Percentiles rank a stretch among this genome's conserved stretches.
Conservation (phyloP, 2,113 vertebrate species). For the Pomatorhinus ruficollis region DNA sequence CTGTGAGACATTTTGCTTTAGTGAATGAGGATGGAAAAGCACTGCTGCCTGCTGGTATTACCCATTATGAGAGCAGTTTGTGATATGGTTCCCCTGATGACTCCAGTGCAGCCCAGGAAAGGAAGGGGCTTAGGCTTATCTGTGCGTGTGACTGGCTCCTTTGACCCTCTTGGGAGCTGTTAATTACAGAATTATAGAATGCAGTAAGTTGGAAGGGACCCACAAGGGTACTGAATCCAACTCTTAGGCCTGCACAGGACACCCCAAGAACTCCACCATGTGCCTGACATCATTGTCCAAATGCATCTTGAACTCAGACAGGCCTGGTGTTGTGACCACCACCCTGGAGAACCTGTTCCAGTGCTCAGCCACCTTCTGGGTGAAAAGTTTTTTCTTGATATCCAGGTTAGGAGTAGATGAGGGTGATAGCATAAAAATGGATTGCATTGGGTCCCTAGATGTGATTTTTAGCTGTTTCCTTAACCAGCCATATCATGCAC, state of each 20-base stretch:
- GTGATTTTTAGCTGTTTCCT: background rate
- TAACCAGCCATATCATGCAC: background rate
- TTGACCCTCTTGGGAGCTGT: background rate
- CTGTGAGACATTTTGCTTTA: background rate
- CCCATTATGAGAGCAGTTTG: background rate
- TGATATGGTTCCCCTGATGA: background rate
- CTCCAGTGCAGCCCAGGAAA: background rate
- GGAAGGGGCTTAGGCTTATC: background rate
- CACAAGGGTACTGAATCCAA: background rate
- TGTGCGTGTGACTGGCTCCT: background rate
- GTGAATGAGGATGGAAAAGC: background rate
- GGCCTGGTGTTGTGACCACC: background rate
- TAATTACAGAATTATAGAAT: background rate
- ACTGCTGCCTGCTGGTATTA: background rate
- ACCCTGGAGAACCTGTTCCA: background rate
- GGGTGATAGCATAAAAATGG: background rate
- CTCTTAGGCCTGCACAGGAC: background rate
- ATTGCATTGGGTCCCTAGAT: background rate
- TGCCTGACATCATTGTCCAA: background rate
- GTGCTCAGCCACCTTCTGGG: background rate
- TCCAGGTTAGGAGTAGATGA: background rate
- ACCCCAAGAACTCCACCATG: background rate
- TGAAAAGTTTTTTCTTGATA: background rate
- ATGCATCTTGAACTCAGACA: background rate
- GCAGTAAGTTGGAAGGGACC: background rate